Base-by-base conservation (phyloP, 2,888 invertebrate genomes). In the Agrochola macilenta region DNA sequence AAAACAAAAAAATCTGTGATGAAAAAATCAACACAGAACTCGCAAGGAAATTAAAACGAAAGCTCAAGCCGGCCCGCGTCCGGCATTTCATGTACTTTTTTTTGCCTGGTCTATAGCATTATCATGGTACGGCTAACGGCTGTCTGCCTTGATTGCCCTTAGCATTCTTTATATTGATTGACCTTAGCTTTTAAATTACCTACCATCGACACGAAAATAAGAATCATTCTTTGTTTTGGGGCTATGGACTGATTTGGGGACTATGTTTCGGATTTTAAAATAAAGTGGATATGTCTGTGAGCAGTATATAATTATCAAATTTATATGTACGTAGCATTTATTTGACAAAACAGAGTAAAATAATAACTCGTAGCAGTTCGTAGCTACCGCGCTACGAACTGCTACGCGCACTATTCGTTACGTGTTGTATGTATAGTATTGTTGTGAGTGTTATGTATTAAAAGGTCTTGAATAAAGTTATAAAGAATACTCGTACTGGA, bases 91-190 rank as follows among this genome's bases (percentile, higher is more conserved):
- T 8, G 23, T 69, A 30, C 11, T 23, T 58, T 58, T n/a, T 74
- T 64, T 54, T 64, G n/a, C 49, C 58, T 17, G 26, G 26, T 76
- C 58, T 49, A 74, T 39, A 57, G 57, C 35, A 74, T 74, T 74
- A 60, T 30, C 49, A 20, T 20, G 17, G 30, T 60, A 68, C 49
- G 39, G 49, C 1, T 43, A 43, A 43, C 11, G 11, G 9, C 43
- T 74, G 65, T 75, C 65, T 76, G 39, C 30, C 49, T 76, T 73
- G 52, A 54, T 54, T 58, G 46, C 64, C 46, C 9, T 57, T 35
- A 30, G n/a, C 63, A 20, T 39, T 57, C 5, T 30, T 26, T 74
- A 20, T 26, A 14, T 46, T 46, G 46, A 17, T 49, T 14, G 46
- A n/a, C 46, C 14, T 46, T 46, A 46, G 46, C 17, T 17, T 49